Base-by-base conservation (phyloP, 2,888 invertebrate species). In the Thelaira solivaga region DNA sequence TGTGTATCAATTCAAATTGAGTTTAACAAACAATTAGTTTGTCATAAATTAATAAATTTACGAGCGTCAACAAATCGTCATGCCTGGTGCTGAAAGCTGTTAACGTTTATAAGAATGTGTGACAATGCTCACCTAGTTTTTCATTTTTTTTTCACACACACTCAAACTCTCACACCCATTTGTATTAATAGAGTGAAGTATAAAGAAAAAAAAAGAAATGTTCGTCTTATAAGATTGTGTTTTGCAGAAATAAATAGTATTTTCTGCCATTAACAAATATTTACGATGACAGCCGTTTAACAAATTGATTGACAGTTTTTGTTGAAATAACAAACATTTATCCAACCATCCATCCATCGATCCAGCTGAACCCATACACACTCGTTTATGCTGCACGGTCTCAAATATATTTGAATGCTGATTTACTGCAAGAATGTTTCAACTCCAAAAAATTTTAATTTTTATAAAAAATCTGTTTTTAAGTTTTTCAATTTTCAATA, bases 231-330 rank as follows among this genome's bases (percentile, higher is more conserved):
- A 61, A 49, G 51, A 41, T 59, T 69, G 36, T 31, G 16, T 24
- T 47, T 47, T 68, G 53, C 39, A 31, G 51, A 55, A 73, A 67
- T 45, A 51, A 74, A 78, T 65, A 61, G 73, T 69, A 53, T 78
- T 53, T 61, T 61, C 57, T 76, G 69, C 72, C 74, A 77, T 81
- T 80, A 81, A 80, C 74, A 81, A 81, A 81, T 81, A 81, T 81
- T 81, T 80, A 78, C 78, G 80, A 78, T 78, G 81, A 80, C 81
- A 81, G 80, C 61, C 80, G 75, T 80, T 78, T 80, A 76, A 80
- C 76, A 78, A 80, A 80, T 80, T 80, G 81, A 80, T 81, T 80
- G 81, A 80, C 81, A 78, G 77, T 62, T 76, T 69, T 67, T 62
- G 73, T 67, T 78, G 39, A 76, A 68, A 73, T 53, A 74, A 74